phyloP scores from a whole-genome alignment of 2,113 vertebrate species.

The Indicator indicator region DNA sequence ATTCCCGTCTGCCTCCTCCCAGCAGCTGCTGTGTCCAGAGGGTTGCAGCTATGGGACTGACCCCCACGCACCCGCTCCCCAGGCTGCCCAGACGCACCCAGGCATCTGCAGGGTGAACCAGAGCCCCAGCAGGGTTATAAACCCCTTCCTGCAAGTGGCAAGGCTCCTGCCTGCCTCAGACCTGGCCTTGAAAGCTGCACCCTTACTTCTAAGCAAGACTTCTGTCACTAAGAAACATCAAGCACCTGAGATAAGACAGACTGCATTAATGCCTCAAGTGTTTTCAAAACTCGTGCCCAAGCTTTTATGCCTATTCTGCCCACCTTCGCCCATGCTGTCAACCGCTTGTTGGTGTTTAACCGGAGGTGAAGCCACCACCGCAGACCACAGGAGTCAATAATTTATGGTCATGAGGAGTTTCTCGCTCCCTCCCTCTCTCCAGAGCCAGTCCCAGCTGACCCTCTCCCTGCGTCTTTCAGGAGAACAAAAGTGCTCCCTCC shows the following conservation, averaged over 20 bases:
- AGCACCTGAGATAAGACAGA: background rate
- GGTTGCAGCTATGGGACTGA: background rate
- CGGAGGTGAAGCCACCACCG: background rate
- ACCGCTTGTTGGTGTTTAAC: background rate
- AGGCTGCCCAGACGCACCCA: background rate
- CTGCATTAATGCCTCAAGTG: background rate
- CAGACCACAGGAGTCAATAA: background rate
- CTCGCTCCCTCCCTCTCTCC: background rate
- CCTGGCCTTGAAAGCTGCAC: background rate
- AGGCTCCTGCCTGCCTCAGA: background rate
- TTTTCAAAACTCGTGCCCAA: background rate
- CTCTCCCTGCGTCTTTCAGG: background rate
- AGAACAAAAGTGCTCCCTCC: conserved; percentile 55
- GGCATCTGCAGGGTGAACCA: background rate
- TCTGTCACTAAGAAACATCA: background rate
- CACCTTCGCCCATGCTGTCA: background rate
- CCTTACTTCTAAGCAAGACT: background rate
- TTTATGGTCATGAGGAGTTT: background rate
- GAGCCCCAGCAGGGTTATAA: background rate
- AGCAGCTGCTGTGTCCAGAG: background rate
- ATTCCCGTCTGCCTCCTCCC: background rate
- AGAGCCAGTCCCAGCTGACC: background rate
- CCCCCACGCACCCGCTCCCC: background rate
- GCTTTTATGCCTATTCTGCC: background rate
- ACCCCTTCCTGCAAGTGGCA: background rate